Evolutionary conservation across 2,888 invertebrate species (phyloP).

Genomic region (Ptycholaimellus sp.): DNA sequence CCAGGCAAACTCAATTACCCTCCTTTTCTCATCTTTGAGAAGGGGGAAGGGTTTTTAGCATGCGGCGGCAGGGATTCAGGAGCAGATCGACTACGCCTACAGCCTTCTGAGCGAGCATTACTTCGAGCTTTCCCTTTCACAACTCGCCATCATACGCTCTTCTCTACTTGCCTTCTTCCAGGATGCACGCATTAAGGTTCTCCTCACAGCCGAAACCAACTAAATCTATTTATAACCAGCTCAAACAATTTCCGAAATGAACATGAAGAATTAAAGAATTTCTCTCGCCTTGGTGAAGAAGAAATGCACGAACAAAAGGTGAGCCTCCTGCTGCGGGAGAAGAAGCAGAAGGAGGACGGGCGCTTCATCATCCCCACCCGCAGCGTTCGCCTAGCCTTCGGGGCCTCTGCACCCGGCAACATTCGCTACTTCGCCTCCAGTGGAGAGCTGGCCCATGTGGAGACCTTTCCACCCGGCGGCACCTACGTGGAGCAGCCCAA

Average conservation of each 20-base stretch:
- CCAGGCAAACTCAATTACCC: too few relatives aligned
- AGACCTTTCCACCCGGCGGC: slow-evolving; percentile 3
- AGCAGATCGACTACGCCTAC: slow-evolving; percentile 27
- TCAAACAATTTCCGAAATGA: too few relatives aligned
- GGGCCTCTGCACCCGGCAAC: slow-evolving; percentile 4
- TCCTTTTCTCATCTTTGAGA: not conserved
- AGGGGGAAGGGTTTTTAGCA: slow-evolving; percentile 5
- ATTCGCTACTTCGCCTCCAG: slow-evolving; percentile 5
- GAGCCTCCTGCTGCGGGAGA: slow-evolving; percentile 55
- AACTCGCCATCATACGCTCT: slow-evolving; percentile 42
- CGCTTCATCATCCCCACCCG: slow-evolving; percentile 38
- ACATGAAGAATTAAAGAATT: too few relatives aligned
- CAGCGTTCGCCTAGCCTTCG: slow-evolving; percentile 11
- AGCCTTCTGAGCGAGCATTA: slow-evolving; percentile 18
- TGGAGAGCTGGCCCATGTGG: too few relatives aligned
- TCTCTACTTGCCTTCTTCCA: slow-evolving; percentile 49
- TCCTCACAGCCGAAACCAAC: too few relatives aligned
- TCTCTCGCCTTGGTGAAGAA: too few relatives aligned
- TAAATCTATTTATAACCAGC: too few relatives aligned
- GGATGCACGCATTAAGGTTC: slow-evolving; percentile 44
- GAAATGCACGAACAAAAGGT: slow-evolving; percentile 18
- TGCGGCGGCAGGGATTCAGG: slow-evolving; percentile 10
- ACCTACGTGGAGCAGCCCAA: not conserved
- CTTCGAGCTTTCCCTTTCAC: slow-evolving; percentile 27
- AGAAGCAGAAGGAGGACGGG: slow-evolving; percentile 55